These are phyloP conservation scores for Paracanthobrama guichenoti DNA, from an alignment of 2,113 vertebrate genomes.

Conservation along the genomic window DNA sequence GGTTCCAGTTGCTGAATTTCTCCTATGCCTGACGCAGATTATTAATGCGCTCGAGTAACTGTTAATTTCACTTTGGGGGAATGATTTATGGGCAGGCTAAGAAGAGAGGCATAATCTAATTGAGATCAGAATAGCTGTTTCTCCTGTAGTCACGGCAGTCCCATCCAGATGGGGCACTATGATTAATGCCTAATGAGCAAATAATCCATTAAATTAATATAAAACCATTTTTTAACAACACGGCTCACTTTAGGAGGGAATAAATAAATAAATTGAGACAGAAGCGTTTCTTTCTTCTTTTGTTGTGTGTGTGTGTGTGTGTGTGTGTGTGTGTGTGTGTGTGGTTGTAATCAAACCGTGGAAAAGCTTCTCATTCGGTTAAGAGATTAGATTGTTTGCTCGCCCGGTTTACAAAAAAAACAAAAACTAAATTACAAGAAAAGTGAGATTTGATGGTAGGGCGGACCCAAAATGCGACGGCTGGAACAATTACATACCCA, in stretches of 20 bases:
- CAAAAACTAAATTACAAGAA: neutral
- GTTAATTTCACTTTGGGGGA: conserved; percentile 99
- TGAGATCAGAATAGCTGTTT: conserved; percentile 98
- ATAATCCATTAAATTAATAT: conserved; percentile 97
- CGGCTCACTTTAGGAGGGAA: conserved; percentile 75
- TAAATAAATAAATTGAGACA: conserved; percentile 69
- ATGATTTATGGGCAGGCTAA: conserved; percentile 98
- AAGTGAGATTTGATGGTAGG: conserved; percentile 44
- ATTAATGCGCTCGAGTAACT: conserved; percentile 99
- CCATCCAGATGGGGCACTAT: conserved; percentile 79
- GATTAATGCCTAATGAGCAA: conserved; percentile 99
- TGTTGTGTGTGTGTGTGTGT: conserved; percentile 29
- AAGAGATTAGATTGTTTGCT: conserved; percentile 60
- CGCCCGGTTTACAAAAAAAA: conserved; percentile 47
- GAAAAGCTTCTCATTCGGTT: conserved; percentile 60
- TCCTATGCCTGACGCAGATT: conserved; percentile 93
- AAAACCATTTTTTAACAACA: conserved; percentile 88
- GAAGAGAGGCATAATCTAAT: conserved; percentile 97
- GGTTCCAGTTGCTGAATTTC: conserved; percentile 90
- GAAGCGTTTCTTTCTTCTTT: conserved; percentile 59
- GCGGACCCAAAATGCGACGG: conserved; percentile 14
- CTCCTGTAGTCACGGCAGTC: conserved; percentile 82
- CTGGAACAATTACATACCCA: conserved; percentile 46
- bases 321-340: conserved; percentile 17
- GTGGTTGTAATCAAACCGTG: conserved; percentile 56